Conservation (phyloP, 1,140 invertebrate genomes). For the Drosophila malerkotliana region DNA sequence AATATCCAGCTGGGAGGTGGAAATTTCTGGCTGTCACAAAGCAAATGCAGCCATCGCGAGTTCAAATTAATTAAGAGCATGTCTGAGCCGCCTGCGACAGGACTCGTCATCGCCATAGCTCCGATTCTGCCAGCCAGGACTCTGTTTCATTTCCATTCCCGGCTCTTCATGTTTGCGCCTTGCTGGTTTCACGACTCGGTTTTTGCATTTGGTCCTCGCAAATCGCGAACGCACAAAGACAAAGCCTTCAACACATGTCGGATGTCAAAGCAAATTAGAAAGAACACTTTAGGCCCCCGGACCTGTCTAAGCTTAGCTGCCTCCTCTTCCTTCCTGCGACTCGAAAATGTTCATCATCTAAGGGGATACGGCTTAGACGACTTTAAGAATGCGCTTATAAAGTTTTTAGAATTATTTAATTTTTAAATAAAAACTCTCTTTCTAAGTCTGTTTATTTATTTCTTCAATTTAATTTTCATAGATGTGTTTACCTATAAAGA, state of each 20-base stretch:
- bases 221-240: slow-evolving; percentile 71
- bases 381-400: background rate
- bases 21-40: slow-evolving; percentile 42
- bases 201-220: slow-evolving; percentile 47
- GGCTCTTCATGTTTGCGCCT: slow-evolving; percentile 54
- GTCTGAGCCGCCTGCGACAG: slow-evolving; percentile 39
- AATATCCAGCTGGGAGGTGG: background rate
- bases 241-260: slow-evolving; percentile 73
- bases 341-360: background rate
- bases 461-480: no score
- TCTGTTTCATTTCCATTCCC: background rate
- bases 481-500: background rate
- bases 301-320: slow-evolving; percentile 18
- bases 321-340: background rate
- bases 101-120: slow-evolving; percentile 34
- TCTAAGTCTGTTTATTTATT: no score
- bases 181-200: slow-evolving; percentile 43
- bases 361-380: background rate
- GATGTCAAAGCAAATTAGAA: slow-evolving; percentile 74
- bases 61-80: slow-evolving; percentile 76
- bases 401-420: no score
- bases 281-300: slow-evolving; percentile 43
- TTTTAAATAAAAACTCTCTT: no score
- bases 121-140: slow-evolving; percentile 4
- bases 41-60: slow-evolving; percentile 53